These are phyloP conservation scores for Drosophila ezoana DNA, from an alignment of 2,888 invertebrate genomes.

Conservation along the genomic window DNA sequence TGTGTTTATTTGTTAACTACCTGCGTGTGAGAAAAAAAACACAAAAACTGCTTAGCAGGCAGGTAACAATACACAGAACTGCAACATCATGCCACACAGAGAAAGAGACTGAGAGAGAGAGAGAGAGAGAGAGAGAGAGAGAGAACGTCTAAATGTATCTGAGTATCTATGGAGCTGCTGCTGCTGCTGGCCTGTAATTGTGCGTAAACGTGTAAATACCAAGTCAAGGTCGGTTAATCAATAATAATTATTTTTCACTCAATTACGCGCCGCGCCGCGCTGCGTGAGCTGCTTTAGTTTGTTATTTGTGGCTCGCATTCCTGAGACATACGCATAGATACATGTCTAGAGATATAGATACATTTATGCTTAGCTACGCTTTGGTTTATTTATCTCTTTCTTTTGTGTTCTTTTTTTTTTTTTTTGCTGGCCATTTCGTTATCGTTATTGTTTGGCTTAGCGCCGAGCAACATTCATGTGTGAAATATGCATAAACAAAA, in stretches of 20 bases:
- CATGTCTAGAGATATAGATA: conserved; percentile 2
- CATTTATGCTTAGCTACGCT: conserved; percentile 21
- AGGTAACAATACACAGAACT: conserved; percentile 36
- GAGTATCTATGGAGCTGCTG: conserved; percentile 33
- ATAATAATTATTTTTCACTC: conserved; percentile 82
- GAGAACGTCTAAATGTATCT: conserved; percentile 36
- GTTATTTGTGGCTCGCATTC: conserved; percentile 45
- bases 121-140: conserved; percentile 28
- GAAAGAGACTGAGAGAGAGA: neutral
- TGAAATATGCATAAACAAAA: conserved; percentile 76
- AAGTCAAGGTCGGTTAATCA: conserved; percentile 82
- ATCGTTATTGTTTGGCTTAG: conserved; percentile 61
- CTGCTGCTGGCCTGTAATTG: conserved; percentile 60
- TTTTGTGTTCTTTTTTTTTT: conserved; percentile 5
- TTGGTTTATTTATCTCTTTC: conserved; percentile 11
- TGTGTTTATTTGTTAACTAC: conserved; percentile 72
- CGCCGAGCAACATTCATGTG: conserved; percentile 55
- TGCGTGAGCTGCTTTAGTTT: conserved; percentile 30
- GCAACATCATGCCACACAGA: conserved; percentile 32
- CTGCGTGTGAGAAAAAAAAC: conserved; percentile 73
- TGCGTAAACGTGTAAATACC: conserved; percentile 80
- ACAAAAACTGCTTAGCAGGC: conserved; percentile 22
- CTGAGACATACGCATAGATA: conserved; percentile 15
- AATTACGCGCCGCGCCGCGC: conserved; percentile 64
- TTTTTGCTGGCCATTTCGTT: conserved; percentile 33